Evolutionary conservation across 2,888 invertebrate species (phyloP).

Genomic region (Sturmia bella): DNA sequence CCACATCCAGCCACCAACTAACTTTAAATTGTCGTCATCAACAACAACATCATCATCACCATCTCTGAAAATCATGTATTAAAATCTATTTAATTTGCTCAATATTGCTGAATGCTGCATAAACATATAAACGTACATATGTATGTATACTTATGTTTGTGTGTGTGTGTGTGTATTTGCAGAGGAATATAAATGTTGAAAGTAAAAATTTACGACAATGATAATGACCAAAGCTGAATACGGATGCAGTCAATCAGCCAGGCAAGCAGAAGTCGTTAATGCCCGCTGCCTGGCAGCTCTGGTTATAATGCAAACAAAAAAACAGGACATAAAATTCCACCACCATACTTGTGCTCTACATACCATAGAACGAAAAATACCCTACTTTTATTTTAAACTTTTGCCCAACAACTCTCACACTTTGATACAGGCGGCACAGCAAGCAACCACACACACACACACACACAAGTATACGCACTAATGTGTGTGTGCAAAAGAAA

Average conservation of each 20-base stretch:
- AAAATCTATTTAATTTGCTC: constrained; percentile 62
- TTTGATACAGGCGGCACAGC: not conserved
- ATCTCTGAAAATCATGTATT: constrained; percentile 45
- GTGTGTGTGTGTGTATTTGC: too few species aligned
- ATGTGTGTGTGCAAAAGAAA: not conserved
- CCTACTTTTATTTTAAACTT: constrained; percentile 52
- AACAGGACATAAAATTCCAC: constrained; percentile 64
- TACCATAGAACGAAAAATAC: constrained; percentile 46
- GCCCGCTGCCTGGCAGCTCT: constrained; percentile 43
- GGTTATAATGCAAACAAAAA: constrained; percentile 29
- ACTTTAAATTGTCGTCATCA: constrained; percentile 4
- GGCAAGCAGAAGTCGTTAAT: constrained; percentile 31
- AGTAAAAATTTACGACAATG: constrained; percentile 71
- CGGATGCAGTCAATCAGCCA: constrained; percentile 36
- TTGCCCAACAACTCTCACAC: not conserved
- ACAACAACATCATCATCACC: not conserved
- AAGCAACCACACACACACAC: constrained; percentile 1
- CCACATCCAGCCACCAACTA: constrained; percentile 27
- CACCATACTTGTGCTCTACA: constrained; percentile 48
- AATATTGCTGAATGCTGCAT: constrained; percentile 27
- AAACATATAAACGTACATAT: constrained; percentile 16
- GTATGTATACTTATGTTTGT: too few species aligned
- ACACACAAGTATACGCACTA: not conserved
- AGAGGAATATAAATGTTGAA: constrained; percentile 59
- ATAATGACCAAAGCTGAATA: constrained; percentile 69